Base-by-base conservation (phyloP, 1,140 invertebrate genomes). In the Drosophila sp. region DNA sequence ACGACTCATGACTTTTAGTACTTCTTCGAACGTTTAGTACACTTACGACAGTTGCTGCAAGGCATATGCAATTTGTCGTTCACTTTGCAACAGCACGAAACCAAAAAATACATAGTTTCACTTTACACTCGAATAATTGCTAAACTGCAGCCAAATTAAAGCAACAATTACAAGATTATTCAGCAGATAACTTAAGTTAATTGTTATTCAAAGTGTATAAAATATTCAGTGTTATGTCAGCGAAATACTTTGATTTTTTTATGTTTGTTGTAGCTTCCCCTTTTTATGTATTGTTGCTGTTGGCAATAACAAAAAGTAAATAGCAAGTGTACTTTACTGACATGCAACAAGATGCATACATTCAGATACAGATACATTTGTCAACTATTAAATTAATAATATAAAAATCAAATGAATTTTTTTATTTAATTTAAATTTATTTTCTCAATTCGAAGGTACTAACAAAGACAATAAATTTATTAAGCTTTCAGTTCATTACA, bases 1-100 rank as follows among this genome's bases (percentile, higher is more conserved):
- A 43, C 70, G 56, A 72, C 63, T 87, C 78, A 81, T 87, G 71
- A 86, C 78, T 86, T 86, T 86, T 78, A 78, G 71, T 86, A 87
- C 78, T 71, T 83, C 81, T 77, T 61, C 43, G 43, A 46, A 43
- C 7, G 43, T 56, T 50, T 38, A 14, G 16, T 14, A 48, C 21
- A 32, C 27, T 11, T 6, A 14, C 1, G 11, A 54, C 34, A 16
- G 7, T 13, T 16, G 16, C 11, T 7, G 4, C 2, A 11, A 27
- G 45, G 78, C 29, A 48, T 40, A 18, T 59, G 8, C 21, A n/a
- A 40, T 46, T 27, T 7, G 3, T 7, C 0, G 43, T 13, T 5
- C 8, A 43, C n/a, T 25, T n/a, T n/a, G n/a, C n/a, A n/a, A n/a
- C n/a, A n/a, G n/a, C n/a, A 36, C 18, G 9, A 6, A 21, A 21